Percentiles rank a stretch among this genome's conserved stretches.
phyloP scores from a whole-genome alignment of 2,113 vertebrate genomes.

The Elachura formosa region DNA sequence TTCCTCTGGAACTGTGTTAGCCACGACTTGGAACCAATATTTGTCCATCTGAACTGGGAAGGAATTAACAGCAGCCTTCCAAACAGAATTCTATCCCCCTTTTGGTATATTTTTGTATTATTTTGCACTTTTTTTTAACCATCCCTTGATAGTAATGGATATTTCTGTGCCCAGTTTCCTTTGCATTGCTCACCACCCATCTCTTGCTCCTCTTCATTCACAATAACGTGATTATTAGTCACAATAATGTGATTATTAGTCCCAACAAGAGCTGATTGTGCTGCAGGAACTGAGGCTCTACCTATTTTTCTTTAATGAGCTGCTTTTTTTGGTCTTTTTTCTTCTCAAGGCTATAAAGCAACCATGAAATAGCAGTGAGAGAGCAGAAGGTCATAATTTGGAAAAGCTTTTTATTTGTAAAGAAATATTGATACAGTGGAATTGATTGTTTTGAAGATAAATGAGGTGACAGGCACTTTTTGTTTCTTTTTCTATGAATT shows the following conservation, averaged over 20 bases:
- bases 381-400: conserved; percentile 20
- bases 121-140: not conserved
- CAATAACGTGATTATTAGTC: not conserved
- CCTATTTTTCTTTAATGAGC: not conserved
- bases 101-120: not conserved
- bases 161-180: not conserved
- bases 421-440: not conserved
- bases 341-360: not conserved
- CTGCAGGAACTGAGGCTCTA: not conserved
- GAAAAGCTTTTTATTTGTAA: not conserved
- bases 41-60: not conserved
- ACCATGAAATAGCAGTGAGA: not conserved
- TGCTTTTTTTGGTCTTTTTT: not conserved
- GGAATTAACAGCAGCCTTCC: not conserved
- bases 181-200: not conserved
- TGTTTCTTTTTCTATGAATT: not conserved
- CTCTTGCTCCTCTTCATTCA: not conserved
- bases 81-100: not conserved
- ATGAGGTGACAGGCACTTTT: not conserved
- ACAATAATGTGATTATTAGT: not conserved
- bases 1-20: not conserved
- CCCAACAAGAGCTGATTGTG: not conserved
- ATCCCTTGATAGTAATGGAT: not conserved
- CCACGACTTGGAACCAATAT: not conserved
- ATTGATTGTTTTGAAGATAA: not conserved